Percentiles rank a stretch among this genome's conserved stretches.
These are phyloP conservation scores for Plebejus melissa DNA, from an alignment of 2,888 invertebrate species.

Conservation along the genomic window DNA sequence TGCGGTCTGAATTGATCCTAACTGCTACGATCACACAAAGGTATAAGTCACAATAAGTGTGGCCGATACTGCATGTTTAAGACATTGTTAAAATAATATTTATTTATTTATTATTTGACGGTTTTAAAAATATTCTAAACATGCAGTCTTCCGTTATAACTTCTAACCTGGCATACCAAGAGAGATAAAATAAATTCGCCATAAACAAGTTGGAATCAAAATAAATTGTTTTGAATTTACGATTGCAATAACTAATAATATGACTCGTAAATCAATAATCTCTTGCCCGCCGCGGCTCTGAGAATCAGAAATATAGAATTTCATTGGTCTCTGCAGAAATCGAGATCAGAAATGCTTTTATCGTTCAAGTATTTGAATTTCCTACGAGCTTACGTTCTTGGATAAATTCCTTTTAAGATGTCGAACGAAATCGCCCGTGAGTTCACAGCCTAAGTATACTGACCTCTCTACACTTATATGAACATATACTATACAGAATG, in stretches of 20 bases:
- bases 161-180: not conserved
- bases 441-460: slow-evolving; percentile 49
- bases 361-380: slow-evolving; percentile 64
- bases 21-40: too few species aligned
- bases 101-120: too few species aligned
- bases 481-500: slow-evolving; percentile 29
- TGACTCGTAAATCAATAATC: slow-evolving; percentile 31
- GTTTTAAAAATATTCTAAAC: not conserved
- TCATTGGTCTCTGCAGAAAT: slow-evolving; percentile 53
- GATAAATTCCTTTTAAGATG: slow-evolving; percentile 59
- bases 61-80: too few species aligned
- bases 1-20: too few species aligned
- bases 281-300: slow-evolving; percentile 27
- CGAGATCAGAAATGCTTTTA: slow-evolving; percentile 61
- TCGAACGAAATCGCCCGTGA: slow-evolving; percentile 49
- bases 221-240: not conserved
- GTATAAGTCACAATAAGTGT: too few species aligned
- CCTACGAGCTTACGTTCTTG: slow-evolving; percentile 51
- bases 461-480: slow-evolving; percentile 44
- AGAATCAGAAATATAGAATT: slow-evolving; percentile 51
- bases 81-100: too few species aligned
- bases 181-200: not conserved
- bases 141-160: not conserved
- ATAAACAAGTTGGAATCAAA: not conserved
- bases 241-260: not conserved